Conservation (phyloP, 2,113 vertebrate species). For the Cnemophilus loriae region DNA sequence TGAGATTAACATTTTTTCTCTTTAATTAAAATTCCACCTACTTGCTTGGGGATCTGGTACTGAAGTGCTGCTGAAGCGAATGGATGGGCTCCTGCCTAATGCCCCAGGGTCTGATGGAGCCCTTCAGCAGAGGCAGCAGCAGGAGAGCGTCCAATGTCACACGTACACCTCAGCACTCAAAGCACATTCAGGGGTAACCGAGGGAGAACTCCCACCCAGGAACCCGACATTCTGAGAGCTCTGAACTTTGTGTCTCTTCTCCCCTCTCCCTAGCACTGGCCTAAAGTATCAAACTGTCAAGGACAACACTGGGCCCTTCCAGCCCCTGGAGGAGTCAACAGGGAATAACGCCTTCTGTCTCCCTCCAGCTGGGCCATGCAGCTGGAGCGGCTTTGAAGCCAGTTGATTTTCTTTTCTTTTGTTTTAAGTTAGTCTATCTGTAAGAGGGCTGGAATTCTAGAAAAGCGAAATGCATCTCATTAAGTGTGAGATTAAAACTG, state of each 20-base stretch:
- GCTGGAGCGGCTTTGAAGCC: constrained; percentile 29
- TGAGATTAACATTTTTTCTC: constrained; percentile 6
- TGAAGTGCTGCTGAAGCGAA: background rate
- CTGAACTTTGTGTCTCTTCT: background rate
- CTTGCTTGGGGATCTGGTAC: background rate
- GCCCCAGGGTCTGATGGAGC: background rate
- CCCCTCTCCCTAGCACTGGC: background rate
- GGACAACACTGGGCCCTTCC: background rate
- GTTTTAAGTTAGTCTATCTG: background rate
- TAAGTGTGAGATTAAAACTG: background rate
- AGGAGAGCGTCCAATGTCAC: accelerated
- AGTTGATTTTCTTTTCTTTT: background rate
- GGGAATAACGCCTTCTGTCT: background rate
- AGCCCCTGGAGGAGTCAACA: background rate
- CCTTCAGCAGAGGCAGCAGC: background rate
- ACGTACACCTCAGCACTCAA: accelerated
- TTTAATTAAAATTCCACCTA: constrained; percentile 35
- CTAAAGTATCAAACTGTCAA: background rate
- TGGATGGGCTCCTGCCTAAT: background rate
- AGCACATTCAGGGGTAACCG: background rate
- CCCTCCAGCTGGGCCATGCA: background rate
- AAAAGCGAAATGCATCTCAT: background rate
- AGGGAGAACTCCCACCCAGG: background rate
- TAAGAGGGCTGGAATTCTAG: background rate
- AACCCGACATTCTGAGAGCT: background rate